Percentiles rank a stretch among this genome's conserved stretches.
Conservation (phyloP, 1,140 invertebrate species). For the Drosophila equinoxialis region DNA sequence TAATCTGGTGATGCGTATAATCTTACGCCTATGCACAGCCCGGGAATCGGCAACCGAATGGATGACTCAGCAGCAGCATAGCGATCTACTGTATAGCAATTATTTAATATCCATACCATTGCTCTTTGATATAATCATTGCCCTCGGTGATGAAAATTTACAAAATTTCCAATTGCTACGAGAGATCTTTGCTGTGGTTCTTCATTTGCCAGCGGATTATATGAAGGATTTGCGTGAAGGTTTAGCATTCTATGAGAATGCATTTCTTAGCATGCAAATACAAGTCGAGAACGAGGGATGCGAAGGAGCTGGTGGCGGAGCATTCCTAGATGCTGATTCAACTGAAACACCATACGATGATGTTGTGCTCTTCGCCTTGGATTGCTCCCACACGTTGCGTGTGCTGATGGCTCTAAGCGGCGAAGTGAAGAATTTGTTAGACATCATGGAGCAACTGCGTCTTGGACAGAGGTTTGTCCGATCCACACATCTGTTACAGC, state of each 20-base stretch:
- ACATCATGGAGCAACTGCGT: slow-evolving; percentile 55
- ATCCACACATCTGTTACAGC: not conserved
- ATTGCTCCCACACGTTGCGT: slow-evolving; percentile 87
- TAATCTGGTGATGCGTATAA: slow-evolving; percentile 87
- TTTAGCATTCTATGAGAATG: slow-evolving; percentile 84
- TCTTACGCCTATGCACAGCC: slow-evolving; percentile 89
- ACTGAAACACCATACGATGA: slow-evolving; percentile 85
- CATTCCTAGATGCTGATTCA: slow-evolving; percentile 51
- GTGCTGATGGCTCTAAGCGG: slow-evolving; percentile 87
- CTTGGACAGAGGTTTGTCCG: slow-evolving; percentile 62
- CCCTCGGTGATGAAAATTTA: slow-evolving; percentile 86
- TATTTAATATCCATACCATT: slow-evolving; percentile 92
- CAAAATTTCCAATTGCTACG: slow-evolving; percentile 86
- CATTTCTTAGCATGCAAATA: slow-evolving; percentile 76
- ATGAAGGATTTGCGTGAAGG: slow-evolving; percentile 86
- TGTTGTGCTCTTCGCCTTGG: slow-evolving; percentile 88
- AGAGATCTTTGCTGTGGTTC: slow-evolving; percentile 87
- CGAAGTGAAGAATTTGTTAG: slow-evolving; percentile 82
- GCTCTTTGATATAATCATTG: slow-evolving; percentile 89
- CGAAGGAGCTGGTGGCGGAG: slow-evolving; percentile 73
- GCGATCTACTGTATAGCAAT: slow-evolving; percentile 90
- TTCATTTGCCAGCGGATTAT: slow-evolving; percentile 89
- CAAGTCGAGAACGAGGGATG: slow-evolving; percentile 78
- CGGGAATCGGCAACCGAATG: slow-evolving; percentile 89
- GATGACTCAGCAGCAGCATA: slow-evolving; percentile 87